phyloP scores from a whole-genome alignment of 2,797 vertebrate species.

The Sebastes minor region DNA sequence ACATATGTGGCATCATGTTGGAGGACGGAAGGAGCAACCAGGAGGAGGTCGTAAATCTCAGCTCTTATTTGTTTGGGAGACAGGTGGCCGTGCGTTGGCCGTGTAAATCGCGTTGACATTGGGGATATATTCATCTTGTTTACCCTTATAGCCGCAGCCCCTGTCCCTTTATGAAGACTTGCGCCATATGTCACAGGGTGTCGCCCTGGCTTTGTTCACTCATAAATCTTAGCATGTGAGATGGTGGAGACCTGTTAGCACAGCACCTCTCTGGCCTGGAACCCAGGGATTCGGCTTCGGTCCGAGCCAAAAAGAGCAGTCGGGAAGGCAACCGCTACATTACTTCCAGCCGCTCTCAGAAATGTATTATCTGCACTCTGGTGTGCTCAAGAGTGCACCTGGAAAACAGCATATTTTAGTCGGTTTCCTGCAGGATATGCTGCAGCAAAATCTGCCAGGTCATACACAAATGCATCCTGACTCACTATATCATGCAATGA shows the following conservation, averaged over 20 bases:
- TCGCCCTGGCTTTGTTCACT: slow-evolving; percentile 75
- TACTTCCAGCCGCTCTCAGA: slow-evolving; percentile 51
- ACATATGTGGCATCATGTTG: slow-evolving; percentile 72
- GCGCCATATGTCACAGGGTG: slow-evolving; percentile 81
- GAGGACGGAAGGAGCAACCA: slow-evolving; percentile 70
- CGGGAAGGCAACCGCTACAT: slow-evolving; percentile 45
- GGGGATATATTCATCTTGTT: slow-evolving; percentile 83
- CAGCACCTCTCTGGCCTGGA: slow-evolving; percentile 69
- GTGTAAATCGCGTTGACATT: slow-evolving; percentile 81
- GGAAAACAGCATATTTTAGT: slow-evolving; percentile 49
- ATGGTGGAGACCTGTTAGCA: slow-evolving; percentile 76
- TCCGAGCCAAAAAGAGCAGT: slow-evolving; percentile 54
- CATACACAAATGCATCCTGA: slow-evolving; percentile 59
- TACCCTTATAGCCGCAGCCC: slow-evolving; percentile 73
- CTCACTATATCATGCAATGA: slow-evolving; percentile 55
- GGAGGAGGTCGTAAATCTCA: slow-evolving; percentile 77
- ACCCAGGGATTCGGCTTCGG: slow-evolving; percentile 53
- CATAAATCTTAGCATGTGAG: slow-evolving; percentile 77
- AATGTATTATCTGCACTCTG: slow-evolving; percentile 57
- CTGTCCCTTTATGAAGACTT: slow-evolving; percentile 80
- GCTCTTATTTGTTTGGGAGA: slow-evolving; percentile 81
- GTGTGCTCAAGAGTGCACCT: slow-evolving; percentile 50
- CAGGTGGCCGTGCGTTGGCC: slow-evolving; percentile 81
- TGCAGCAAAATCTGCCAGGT: slow-evolving; percentile 58
- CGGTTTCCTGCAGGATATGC: slow-evolving; percentile 22